Base-by-base conservation (phyloP, 2,888 invertebrate species). In the Zootermopsis nevadensis region DNA sequence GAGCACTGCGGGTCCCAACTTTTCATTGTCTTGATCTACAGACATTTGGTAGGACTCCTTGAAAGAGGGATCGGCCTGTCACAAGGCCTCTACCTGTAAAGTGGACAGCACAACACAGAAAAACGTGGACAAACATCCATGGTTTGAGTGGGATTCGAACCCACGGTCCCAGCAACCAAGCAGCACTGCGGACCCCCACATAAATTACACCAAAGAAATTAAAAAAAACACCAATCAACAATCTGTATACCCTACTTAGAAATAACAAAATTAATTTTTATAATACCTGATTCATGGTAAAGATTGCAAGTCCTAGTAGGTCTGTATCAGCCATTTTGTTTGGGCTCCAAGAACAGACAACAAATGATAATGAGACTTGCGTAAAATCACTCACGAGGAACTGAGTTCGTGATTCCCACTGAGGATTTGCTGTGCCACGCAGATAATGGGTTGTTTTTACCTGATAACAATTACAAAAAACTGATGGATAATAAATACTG, bases 311-410 rank as follows among this genome's bases (percentile, higher is more conserved):
- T 15, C 91, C 91, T 15, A 92, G 88, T 87, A 91, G 91, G 85
- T 91, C 91, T 77, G 90, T 90, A 81, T 91, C 91, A 33, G 89
- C 88, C 81, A 89, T 89, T 85, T 90, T 90, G 2, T 89, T 88
- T 53, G 90, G 90, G 85, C 91, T 91, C 91, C 91, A 91, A 77
- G 91, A 91, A 87, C 90, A 91, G 60, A 91, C 89, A 53, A 89
- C 89, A 85, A 91, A 90, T 79, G 91, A 91, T 22, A 91, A 88
- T 35, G 90, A 87, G 80, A 91, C 91, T 88, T 90, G 90, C 24
- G 90, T 89, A 84, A 90, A 91, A 87, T 92, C 91, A 81, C 89
- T 88, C 15, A 91, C 91, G 83, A 91, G 89, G 86, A 91, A 90
- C 87, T 92, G 91, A 24, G 89, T 88, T 83, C 89, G 88, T 2